These are phyloP conservation scores for Solenopsis fugax DNA, from an alignment of 1,140 invertebrate species.

Conservation along the genomic window DNA sequence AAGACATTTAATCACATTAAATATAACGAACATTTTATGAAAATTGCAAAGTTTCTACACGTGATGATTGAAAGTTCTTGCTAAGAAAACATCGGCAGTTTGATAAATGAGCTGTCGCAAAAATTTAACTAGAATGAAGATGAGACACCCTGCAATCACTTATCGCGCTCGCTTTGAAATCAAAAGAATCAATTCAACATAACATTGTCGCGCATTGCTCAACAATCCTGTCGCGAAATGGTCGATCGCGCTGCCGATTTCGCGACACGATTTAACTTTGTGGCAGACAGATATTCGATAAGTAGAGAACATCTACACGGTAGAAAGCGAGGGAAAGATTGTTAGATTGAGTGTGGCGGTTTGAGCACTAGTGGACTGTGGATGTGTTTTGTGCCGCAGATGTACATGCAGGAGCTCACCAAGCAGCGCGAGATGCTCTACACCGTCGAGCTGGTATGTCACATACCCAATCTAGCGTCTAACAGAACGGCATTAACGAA, in stretches of 20 bases:
- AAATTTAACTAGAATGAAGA: constrained; percentile 24
- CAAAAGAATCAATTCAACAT: constrained; percentile 1
- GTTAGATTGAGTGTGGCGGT: constrained; percentile 78
- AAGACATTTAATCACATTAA: neutral
- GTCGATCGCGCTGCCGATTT: constrained; percentile 6
- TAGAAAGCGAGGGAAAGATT: constrained; percentile 57
- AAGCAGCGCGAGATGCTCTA: constrained; percentile 94
- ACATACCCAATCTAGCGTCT: constrained; percentile 84
- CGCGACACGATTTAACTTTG: constrained; percentile 37
- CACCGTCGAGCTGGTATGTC: constrained; percentile 94
- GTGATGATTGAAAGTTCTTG: neutral
- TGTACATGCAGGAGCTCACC: constrained; percentile 95
- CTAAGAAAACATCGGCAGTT: neutral
- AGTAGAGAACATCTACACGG: constrained; percentile 31
- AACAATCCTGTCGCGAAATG: constrained; percentile 30
- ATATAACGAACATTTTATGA: neutral
- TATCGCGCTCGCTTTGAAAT: constrained; percentile 38
- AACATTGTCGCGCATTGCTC: constrained; percentile 16
- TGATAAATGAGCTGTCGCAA: neutral
- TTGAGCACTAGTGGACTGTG: constrained; percentile 86
- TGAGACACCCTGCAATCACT: constrained; percentile 14
- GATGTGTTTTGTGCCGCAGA: constrained; percentile 89
- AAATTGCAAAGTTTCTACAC: constrained; percentile 6
- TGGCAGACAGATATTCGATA: constrained; percentile 2
- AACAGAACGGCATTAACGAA: constrained; percentile 47